Base-by-base conservation (phyloP, 2,797 vertebrate species). In the Mormyrus proboscirostris region DNA sequence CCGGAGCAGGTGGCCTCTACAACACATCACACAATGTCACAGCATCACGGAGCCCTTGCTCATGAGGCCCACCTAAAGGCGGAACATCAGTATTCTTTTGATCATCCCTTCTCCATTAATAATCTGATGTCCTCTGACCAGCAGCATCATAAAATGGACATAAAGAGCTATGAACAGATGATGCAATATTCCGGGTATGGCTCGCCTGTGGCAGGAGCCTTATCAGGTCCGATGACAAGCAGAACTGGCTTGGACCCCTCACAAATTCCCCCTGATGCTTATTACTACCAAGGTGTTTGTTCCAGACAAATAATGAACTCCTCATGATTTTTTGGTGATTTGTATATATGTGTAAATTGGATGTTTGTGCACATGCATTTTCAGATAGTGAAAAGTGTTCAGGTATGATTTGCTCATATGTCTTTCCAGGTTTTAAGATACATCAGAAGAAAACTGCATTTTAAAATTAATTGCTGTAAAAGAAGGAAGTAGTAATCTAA, bases 71-170 rank as follows among this genome's bases (percentile, higher is more conserved):
- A 97, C 94, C 95, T 97, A 47, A 97, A 97, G 91, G 95, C 96
- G 0, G 97, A 97, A 90, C 97, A 96, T 92, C 97, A 97, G 93
- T 98, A 97, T 91, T 95, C 97, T 89, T 98, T 98, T 95, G 97
- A 97, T 94, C 98, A 98, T 94, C 97, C 97, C 1, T 98, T 98
- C 95, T 98, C 97, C 93, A 98, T 98, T 95, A 98, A 97, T 93
- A 98, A 97, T 94, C 95, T 98, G 90, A 98, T 98, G 97, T 97
- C 97, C 10, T 97, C 96, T 1, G 95, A 96, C 69, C 96, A 97
- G 90, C 97, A 98, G 93, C 96, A 96, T 89, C 96, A 96, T 92
- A 97, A 96, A 94, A 96, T 96, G 96, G 97, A 97, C 95, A 94
- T 96, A 91, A 97, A 97, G 92, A 94, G 96, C 87, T 97, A 97